Conservation (phyloP, 2,113 vertebrate species). For the Pollachius pollachius region DNA sequence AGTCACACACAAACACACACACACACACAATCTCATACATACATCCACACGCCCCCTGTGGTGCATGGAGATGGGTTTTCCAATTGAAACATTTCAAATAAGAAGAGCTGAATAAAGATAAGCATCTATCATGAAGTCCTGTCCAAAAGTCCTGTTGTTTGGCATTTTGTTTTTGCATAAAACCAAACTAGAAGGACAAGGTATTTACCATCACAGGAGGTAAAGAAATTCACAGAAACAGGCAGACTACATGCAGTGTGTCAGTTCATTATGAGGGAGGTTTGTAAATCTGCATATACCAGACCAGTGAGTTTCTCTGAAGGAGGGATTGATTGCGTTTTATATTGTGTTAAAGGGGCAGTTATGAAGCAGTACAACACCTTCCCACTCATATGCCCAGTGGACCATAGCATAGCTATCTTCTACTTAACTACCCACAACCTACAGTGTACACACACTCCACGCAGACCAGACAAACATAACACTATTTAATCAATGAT, state of each 20-base stretch:
- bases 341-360: background rate
- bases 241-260: background rate
- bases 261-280: background rate
- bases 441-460: constrained; percentile 11
- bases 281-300: background rate
- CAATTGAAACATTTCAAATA: constrained; percentile 21
- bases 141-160: constrained; percentile 18
- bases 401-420: background rate
- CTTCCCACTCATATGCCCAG: background rate
- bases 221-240: background rate
- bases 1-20: constrained; percentile 36
- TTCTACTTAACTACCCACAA: constrained; percentile 25
- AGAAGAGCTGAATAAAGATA: constrained; percentile 33
- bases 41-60: constrained; percentile 30
- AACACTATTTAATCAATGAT: constrained; percentile 69
- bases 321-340: too few relatives aligned
- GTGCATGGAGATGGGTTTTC: too few relatives aligned
- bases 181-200: constrained; percentile 24
- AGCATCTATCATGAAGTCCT: constrained; percentile 36
- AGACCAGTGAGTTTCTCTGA: background rate
- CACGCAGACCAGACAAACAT: constrained; percentile 52
- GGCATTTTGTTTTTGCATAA: constrained; percentile 5
- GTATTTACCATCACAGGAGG: constrained; percentile 24
- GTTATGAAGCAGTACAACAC: background rate
- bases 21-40: constrained; percentile 3